These are phyloP conservation scores for Plusia festucae DNA, from an alignment of 2,888 invertebrate species.

Conservation along the genomic window DNA sequence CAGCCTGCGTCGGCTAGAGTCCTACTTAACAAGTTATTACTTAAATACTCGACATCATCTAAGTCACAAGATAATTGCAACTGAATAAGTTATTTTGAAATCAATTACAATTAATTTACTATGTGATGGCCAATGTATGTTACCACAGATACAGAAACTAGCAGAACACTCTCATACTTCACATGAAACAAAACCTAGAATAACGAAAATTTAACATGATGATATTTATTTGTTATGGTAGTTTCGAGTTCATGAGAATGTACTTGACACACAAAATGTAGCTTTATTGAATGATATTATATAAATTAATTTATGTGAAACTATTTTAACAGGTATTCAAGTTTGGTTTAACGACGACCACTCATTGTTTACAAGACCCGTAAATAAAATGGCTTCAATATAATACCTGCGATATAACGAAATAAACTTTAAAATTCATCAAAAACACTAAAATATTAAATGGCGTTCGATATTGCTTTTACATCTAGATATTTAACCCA, in stretches of 20 bases:
- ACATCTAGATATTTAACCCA: constrained; percentile 1
- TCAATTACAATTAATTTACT: constrained; percentile 46
- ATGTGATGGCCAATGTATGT: constrained; percentile 43
- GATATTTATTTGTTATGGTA: background rate
- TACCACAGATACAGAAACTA: constrained; percentile 29
- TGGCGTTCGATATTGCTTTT: constrained; percentile 37
- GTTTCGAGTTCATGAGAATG: background rate
- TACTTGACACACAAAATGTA: background rate
- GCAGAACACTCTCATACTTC: constrained; percentile 54
- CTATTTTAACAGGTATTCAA: background rate
- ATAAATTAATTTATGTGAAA: background rate
- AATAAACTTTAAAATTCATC: constrained; percentile 50
- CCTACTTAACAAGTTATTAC: constrained; percentile 36
- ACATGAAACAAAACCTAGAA: constrained; percentile 15
- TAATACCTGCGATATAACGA: constrained; percentile 42
- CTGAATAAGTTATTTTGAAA: constrained; percentile 58
- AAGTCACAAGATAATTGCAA: constrained; percentile 50
- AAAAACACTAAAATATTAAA: constrained; percentile 43
- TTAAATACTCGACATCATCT: constrained; percentile 48
- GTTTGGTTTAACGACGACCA: constrained; percentile 4
- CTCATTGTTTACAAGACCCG: constrained; percentile 11
- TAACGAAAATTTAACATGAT: constrained; percentile 19
- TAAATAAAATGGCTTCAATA: constrained; percentile 38
- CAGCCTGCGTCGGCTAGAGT: constrained; percentile 48
- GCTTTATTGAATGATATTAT: background rate